Percentiles rank a stretch among this genome's conserved stretches.
These are phyloP conservation scores for Echinarachnius parma DNA, from an alignment of 53 echinoderm and acorn worm genomes.

Conservation along the genomic window DNA sequence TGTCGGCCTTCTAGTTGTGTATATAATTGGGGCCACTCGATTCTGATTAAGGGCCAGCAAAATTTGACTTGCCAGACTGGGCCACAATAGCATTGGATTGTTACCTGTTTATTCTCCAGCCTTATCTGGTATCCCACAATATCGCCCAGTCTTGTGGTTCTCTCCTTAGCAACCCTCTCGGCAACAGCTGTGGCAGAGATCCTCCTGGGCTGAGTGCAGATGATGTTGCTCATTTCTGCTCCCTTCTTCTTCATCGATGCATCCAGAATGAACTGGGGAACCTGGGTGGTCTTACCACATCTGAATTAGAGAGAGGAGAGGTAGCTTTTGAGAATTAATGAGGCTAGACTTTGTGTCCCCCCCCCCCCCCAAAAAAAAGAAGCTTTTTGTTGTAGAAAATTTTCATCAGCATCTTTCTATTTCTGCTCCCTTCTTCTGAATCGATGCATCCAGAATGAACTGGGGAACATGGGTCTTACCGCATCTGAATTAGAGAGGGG, in stretches of 20 bases:
- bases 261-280: constrained; percentile 80
- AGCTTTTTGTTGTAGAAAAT: too few relatives aligned
- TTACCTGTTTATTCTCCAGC: constrained; percentile 83
- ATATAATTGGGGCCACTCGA: too few relatives aligned
- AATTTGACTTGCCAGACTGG: too few relatives aligned
- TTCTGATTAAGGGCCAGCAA: too few relatives aligned
- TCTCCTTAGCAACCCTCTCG: constrained; percentile 75
- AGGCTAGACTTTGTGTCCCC: too few relatives aligned
- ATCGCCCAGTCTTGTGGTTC: constrained; percentile 57
- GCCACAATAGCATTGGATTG: too few relatives aligned
- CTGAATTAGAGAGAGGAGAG: constrained; percentile 8
- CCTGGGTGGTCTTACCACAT: constrained; percentile 84
- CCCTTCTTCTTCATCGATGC: constrained; percentile 48
- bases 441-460: constrained; percentile 74
- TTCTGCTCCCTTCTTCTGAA: constrained; percentile 27
- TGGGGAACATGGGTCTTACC: constrained; percentile 87
- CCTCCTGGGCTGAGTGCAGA: constrained; percentile 77
- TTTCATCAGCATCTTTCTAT: too few relatives aligned
- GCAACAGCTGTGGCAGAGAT: constrained; percentile 77
- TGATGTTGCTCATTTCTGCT: constrained; percentile 57
- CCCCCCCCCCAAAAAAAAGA: too few relatives aligned
- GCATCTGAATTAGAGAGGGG: constrained; percentile 36
- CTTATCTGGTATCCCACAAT: constrained; percentile 80
- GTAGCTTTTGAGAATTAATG: too few relatives aligned
- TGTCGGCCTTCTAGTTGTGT: too few relatives aligned